Conservation (phyloP, 2,797 vertebrate genomes). For the Phyllotis vaccarum region DNA sequence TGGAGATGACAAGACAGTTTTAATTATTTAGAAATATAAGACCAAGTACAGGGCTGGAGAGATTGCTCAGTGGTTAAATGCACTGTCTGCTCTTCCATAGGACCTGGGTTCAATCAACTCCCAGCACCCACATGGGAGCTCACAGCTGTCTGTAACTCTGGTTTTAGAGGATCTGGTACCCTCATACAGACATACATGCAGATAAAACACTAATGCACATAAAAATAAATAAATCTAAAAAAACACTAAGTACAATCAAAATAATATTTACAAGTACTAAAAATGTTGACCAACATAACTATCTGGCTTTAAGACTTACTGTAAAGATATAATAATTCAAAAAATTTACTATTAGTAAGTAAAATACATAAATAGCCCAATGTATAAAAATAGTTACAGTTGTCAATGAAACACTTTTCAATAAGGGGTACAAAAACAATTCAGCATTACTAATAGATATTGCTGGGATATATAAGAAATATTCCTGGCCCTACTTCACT, state of each 20-base stretch:
- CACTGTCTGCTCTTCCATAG: too few species aligned
- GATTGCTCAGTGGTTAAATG: too few species aligned
- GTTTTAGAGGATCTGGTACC: too few species aligned
- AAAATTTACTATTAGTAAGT: slow-evolving; percentile 10
- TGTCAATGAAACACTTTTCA: slow-evolving; percentile 45
- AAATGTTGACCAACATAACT: neutral
- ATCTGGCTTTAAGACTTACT: slow-evolving; percentile 19
- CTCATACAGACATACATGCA: too few species aligned
- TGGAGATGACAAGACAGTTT: slow-evolving; percentile 21
- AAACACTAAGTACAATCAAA: too few species aligned
- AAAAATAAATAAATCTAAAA: too few species aligned
- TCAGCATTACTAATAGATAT: neutral
- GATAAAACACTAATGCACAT: too few species aligned
- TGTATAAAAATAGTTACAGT: neutral
- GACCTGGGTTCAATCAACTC: too few species aligned
- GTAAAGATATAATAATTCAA: slow-evolving; percentile 47
- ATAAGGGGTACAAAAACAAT: slow-evolving; percentile 16
- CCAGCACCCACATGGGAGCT: too few species aligned
- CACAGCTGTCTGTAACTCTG: too few species aligned
- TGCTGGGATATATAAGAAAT: neutral
- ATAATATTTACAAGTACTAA: slow-evolving; percentile 4
- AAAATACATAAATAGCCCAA: slow-evolving; percentile 14
- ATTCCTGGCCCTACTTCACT: neutral
- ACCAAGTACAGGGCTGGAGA: neutral
- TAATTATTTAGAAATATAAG: slow-evolving; percentile 60